Percentiles rank a stretch among this genome's conserved stretches.
Conservation (phyloP, 1,140 invertebrate species). For the Euura lappo region DNA sequence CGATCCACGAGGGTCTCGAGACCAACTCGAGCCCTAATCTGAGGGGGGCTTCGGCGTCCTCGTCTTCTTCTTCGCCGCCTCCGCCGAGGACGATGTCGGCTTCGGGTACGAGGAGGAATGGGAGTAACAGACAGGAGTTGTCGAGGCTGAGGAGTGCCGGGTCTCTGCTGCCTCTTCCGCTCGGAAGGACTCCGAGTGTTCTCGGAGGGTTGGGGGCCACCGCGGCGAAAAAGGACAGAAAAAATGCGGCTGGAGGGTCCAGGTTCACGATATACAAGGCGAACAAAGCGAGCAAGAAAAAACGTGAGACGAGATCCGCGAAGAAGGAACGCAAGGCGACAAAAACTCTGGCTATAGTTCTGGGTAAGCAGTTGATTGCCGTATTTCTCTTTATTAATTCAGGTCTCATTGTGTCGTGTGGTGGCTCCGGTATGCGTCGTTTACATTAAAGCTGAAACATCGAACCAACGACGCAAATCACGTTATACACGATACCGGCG, state of each 20-base stretch:
- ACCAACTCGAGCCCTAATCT: constrained; percentile 52
- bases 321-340: constrained; percentile 98
- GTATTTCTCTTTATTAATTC: background rate
- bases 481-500: background rate
- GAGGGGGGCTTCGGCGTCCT: constrained; percentile 48
- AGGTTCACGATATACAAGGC: constrained; percentile 92
- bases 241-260: constrained; percentile 68
- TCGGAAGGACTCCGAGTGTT: constrained; percentile 47
- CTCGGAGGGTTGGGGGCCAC: constrained; percentile 29
- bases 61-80: constrained; percentile 53
- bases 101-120: constrained; percentile 49
- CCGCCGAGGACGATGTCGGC: constrained; percentile 35
- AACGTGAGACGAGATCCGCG: constrained; percentile 92
- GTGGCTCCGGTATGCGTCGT: too few species aligned
- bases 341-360: constrained; percentile 97
- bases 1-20: constrained; percentile 47
- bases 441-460: background rate
- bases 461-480: background rate
- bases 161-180: constrained; percentile 50
- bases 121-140: constrained; percentile 50
- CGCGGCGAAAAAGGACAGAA: constrained; percentile 71
- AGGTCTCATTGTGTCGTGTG: too few species aligned
- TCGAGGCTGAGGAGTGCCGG: constrained; percentile 52
- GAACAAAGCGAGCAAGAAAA: constrained; percentile 93
- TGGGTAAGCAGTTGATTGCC: constrained; percentile 70